Conservation (phyloP, 2,797 vertebrate species). For the Austrolebias charrua region DNA sequence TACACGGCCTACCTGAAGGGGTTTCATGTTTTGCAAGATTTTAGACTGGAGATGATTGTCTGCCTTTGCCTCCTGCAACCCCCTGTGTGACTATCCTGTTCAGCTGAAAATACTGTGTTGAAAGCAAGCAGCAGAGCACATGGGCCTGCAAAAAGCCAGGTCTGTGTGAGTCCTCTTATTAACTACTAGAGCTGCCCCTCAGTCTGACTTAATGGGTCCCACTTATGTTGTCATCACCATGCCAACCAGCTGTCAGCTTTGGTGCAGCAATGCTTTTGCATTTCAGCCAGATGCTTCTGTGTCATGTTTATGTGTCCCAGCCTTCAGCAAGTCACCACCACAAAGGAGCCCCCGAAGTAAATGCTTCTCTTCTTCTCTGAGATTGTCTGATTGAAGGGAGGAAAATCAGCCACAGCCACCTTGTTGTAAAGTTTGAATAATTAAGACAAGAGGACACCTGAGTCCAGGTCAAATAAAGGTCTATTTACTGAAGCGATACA, state of each 20-base stretch:
- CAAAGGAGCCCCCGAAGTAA: constrained; percentile 62
- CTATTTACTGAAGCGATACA: constrained; percentile 62
- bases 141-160: constrained; percentile 50
- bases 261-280: constrained; percentile 62
- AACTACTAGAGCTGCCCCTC: constrained; percentile 58
- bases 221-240: constrained; percentile 81
- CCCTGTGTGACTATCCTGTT: constrained; percentile 76
- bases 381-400: constrained; percentile 40
- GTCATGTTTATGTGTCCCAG: constrained; percentile 49
- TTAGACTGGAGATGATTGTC: constrained; percentile 60
- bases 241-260: constrained; percentile 74
- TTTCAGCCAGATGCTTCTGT: constrained; percentile 53
- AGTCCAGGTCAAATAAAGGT: constrained; percentile 67
- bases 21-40: constrained; percentile 75
- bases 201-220: constrained; percentile 67
- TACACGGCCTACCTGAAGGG: constrained; percentile 66
- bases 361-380: constrained; percentile 55
- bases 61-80: constrained; percentile 54
- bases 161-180: constrained; percentile 72
- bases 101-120: constrained; percentile 51
- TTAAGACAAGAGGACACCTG: constrained; percentile 66
- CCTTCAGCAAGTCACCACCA: constrained; percentile 53
- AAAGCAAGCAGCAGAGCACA: constrained; percentile 59
- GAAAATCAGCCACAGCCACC: constrained; percentile 44
- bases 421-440: constrained; percentile 66